Conservation (phyloP, 2,797 vertebrate species). For the Anisognathus igniventris region DNA sequence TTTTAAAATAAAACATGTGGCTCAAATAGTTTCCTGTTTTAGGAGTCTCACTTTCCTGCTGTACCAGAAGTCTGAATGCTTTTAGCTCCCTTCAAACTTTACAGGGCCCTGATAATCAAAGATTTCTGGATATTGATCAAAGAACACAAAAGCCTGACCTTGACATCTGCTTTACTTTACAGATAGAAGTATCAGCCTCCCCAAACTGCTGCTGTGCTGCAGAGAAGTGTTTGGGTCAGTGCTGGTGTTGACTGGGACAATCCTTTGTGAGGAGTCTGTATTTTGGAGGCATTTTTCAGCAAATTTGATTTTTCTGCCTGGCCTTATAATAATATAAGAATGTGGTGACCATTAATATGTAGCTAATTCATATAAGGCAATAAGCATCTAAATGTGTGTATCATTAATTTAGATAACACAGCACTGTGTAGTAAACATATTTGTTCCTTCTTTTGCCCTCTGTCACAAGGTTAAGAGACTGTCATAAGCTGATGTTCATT, state of each 20-base stretch:
- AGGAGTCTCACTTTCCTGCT: neutral
- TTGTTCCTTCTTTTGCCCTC: neutral
- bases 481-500: neutral
- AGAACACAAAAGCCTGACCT: neutral
- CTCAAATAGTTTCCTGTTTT: neutral
- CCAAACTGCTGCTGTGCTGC: neutral
- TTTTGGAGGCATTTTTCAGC: neutral
- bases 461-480: conserved; percentile 14
- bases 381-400: neutral
- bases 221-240: neutral
- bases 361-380: neutral
- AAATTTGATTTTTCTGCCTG: neutral
- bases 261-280: neutral
- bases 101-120: neutral
- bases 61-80: neutral
- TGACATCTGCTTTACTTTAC: conserved; percentile 24
- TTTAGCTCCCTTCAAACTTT: neutral
- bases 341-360: neutral
- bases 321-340: neutral
- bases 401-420: neutral
- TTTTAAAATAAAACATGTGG: neutral
- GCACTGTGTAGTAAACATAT: neutral
- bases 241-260: neutral
- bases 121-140: neutral
- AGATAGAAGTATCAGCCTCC: neutral